Conservation (phyloP, 2,113 vertebrate species). For the Daboia siamensis region DNA sequence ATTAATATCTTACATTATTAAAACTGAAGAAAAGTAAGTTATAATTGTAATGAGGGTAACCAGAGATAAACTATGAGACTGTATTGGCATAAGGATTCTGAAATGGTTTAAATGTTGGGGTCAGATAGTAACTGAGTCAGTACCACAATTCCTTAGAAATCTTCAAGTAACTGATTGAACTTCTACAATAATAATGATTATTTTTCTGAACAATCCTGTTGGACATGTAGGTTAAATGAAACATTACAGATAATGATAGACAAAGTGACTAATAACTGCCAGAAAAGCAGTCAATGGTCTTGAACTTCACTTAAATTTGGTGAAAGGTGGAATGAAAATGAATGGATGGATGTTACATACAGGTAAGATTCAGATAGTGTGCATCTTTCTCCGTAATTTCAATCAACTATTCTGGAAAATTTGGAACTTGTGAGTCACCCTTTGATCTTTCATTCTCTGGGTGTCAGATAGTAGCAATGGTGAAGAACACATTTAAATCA, state of each 20-base stretch:
- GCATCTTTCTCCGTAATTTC: neutral
- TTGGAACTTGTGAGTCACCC: neutral
- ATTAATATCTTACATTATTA: neutral
- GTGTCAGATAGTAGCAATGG: neutral
- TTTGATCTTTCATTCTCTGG: neutral
- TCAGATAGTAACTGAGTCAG: neutral
- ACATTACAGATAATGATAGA: neutral
- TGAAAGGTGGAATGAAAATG: neutral
- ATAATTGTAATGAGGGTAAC: neutral
- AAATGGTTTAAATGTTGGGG: neutral
- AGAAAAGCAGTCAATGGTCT: neutral
- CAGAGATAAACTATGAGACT: neutral
- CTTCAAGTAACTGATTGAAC: neutral
- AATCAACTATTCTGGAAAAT: neutral
- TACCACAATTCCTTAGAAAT: neutral
- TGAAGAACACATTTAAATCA: neutral
- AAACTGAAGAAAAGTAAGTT: neutral
- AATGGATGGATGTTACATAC: neutral
- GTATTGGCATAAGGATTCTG: neutral
- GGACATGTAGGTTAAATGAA: neutral
- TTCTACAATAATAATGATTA: neutral
- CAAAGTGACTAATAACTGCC: neutral
- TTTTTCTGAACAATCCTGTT: neutral
- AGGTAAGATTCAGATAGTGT: neutral
- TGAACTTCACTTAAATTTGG: neutral